Conservation (phyloP, 2,888 invertebrate species). For the Lasioglossum marginatum region DNA sequence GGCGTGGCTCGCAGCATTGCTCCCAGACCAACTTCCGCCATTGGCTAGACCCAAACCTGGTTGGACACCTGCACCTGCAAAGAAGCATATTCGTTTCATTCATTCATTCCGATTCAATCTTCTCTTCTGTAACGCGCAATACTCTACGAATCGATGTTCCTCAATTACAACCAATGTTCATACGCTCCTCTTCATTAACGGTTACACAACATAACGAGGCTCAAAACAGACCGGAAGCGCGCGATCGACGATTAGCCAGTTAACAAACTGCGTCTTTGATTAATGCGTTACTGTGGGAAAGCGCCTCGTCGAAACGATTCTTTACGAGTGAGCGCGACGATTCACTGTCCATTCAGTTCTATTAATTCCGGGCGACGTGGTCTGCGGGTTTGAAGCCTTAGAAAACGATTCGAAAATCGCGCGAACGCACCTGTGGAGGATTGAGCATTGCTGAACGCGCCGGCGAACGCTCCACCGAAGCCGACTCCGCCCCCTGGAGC, state of each 20-base stretch:
- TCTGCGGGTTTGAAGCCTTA: background rate
- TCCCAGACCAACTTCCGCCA: constrained; percentile 43
- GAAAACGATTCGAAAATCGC: background rate
- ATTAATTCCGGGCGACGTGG: background rate
- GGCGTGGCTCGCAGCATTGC: constrained; percentile 40
- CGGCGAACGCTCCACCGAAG: constrained; percentile 25
- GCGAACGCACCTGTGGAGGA: constrained; percentile 21
- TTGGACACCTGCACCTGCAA: constrained; percentile 24
- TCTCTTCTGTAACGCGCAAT: background rate
- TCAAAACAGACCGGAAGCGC: background rate
- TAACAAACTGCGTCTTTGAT: constrained; percentile 45
- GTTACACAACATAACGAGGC: background rate
- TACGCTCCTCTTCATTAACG: background rate
- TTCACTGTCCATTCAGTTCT: background rate
- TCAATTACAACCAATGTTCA: background rate
- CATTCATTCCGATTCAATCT: background rate
- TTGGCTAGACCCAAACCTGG: constrained; percentile 21
- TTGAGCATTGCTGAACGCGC: constrained; percentile 35
- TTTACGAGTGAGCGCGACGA: background rate
- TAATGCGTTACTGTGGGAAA: constrained; percentile 55
- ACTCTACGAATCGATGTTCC: background rate
- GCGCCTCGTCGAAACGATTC: background rate
- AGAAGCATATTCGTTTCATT: background rate
- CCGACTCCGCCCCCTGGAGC: background rate
- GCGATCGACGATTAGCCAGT: background rate